Evolutionary conservation across 1,140 invertebrate genomes (phyloP).

Genomic region (Cepaea nemoralis): DNA sequence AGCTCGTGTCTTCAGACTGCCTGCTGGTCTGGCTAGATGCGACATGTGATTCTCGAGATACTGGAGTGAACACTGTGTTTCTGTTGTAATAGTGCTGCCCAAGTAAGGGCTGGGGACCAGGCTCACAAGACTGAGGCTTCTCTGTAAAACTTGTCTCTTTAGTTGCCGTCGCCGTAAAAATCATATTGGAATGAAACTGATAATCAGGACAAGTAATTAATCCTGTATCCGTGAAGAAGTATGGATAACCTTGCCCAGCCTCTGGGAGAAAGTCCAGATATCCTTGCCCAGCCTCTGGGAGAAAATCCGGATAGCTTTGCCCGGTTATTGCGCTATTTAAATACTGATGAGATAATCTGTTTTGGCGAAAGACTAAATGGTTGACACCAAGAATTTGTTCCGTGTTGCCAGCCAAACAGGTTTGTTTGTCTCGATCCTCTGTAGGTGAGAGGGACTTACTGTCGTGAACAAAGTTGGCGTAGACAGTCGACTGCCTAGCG

Average conservation of each 20-base stretch:
- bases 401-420: background rate
- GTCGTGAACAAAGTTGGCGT: constrained; percentile 5
- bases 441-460: background rate
- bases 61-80: background rate
- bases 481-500: background rate
- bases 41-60: background rate
- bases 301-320: constrained; percentile 17
- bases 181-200: constrained; percentile 16
- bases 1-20: background rate
- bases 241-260: background rate
- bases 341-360: constrained; percentile 30
- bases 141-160: constrained; percentile 11
- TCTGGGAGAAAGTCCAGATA: background rate
- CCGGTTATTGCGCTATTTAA: constrained; percentile 27
- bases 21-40: background rate
- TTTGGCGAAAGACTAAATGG: background rate
- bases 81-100: constrained; percentile 28
- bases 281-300: background rate
- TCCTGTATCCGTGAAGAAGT: background rate
- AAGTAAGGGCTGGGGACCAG: background rate
- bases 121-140: background rate
- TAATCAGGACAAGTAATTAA: background rate
- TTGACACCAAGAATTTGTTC: constrained; percentile 21
- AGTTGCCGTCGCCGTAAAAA: background rate
- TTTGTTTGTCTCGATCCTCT: background rate